Base-by-base conservation (phyloP, 2,113 vertebrate genomes). In the Pionites leucogaster region DNA sequence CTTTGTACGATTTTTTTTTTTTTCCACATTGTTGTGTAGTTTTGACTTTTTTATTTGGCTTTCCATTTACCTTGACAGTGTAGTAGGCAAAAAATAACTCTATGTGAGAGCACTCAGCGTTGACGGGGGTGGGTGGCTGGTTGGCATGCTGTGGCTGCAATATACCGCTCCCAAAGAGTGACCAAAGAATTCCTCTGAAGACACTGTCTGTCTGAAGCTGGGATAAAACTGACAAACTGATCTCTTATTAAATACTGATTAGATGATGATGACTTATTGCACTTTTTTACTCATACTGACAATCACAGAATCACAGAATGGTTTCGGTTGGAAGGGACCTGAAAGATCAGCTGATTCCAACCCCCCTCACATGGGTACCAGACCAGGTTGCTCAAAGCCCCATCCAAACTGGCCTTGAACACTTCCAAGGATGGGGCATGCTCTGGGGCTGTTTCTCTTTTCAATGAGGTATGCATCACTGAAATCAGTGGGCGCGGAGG, bases 101-200 rank as follows among this genome's bases (percentile, higher is more conserved):
- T 3, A 9, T 1, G 1, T 39, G 41, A 74, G 31, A 52, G 7
- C 8, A 4, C 8, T 22, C 3, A 0, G 23, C 22, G n/a, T 25
- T n/a, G 15, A 27, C 0, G 0, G 33, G 24, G 35, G 8, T 55
- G 29, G 15, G 4, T 47, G 39, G 17, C 25, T 24, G 7, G 17
- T 49, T 42, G 44, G 6, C 50, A 23, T 28, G 10, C 42, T 35
- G 18, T 16, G 78, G 10, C 37, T 53, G n/a, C 64, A 25, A 22
- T 11, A 24, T 4, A 29, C 16, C 9, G 16, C 2, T 55, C 35
- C 29, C 20, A 37, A 29, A 37, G 29, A 17, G 33, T 10, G 44
- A 72, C 50, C 27, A 46, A 35, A 37, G 4, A 2, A 2, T 20
- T 13, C 39, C 17, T 82, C 59, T 67, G 63, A 17, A 65, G 49